Evolutionary conservation across 2,113 vertebrate genomes (phyloP).

Genomic region (Sporophila hypoxantha): DNA sequence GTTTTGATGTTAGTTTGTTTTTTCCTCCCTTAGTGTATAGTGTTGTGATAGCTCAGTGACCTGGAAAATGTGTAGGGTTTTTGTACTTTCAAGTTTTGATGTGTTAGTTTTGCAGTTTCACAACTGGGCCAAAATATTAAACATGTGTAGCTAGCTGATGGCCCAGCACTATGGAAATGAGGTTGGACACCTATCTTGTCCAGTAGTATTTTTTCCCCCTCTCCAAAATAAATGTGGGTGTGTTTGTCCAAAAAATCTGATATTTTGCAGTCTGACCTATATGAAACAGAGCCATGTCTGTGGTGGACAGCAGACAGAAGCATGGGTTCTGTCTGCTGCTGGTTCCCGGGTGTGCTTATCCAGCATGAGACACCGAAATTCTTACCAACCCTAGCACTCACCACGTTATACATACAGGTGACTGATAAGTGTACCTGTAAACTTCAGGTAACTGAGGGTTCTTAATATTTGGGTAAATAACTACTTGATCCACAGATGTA

Average conservation of each 20-base stretch:
- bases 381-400: neutral
- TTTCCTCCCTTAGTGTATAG: neutral
- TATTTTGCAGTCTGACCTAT: neutral
- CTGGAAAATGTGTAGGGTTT: neutral
- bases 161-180: neutral
- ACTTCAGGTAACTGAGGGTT: neutral
- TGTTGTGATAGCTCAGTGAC: neutral
- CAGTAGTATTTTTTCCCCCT: neutral
- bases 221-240: neutral
- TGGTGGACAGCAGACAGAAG: neutral
- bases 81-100: neutral
- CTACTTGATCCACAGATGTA: neutral
- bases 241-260: neutral
- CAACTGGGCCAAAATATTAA: neutral
- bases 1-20: neutral
- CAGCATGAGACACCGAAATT: neutral
- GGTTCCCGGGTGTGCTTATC: neutral
- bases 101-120: neutral
- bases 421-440: neutral
- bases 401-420: neutral
- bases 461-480: neutral
- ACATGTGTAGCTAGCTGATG: neutral
- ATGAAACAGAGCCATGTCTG: neutral
- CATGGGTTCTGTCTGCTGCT: neutral
- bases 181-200: fast-evolving